Conservation (phyloP, 2,113 vertebrate species). For the Polypterus senegalus region DNA sequence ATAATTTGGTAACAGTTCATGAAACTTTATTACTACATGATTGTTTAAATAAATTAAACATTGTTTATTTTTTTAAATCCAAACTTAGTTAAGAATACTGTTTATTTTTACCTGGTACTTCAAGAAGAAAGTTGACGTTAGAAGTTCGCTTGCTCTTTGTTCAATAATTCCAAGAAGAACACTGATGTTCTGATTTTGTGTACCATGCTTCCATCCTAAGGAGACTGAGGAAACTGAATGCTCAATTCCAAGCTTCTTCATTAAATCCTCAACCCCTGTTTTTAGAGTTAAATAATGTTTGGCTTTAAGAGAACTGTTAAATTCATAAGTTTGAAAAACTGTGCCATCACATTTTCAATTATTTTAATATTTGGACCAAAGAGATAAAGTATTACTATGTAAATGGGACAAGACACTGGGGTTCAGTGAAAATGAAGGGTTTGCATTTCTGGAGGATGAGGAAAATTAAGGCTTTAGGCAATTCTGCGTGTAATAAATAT, state of each 20-base stretch:
- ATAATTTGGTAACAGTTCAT: too few relatives aligned
- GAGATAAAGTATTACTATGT: background rate
- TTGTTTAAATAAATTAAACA: too few relatives aligned
- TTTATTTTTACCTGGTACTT: slow-evolving; percentile 7
- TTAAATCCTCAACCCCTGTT: slow-evolving; percentile 11
- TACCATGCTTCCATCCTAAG: slow-evolving; percentile 8
- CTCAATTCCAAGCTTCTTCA: background rate
- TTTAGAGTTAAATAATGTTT: background rate
- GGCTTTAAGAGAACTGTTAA: too few relatives aligned
- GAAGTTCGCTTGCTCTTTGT: slow-evolving; percentile 12
- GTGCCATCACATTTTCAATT: too few relatives aligned
- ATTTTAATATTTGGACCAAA: too few relatives aligned
- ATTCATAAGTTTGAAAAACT: too few relatives aligned
- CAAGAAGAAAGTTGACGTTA: slow-evolving; percentile 9
- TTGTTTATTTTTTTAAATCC: too few relatives aligned
- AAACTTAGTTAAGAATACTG: background rate
- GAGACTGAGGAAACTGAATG: background rate
- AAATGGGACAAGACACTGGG: slow-evolving; percentile 1
- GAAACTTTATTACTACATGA: too few relatives aligned
- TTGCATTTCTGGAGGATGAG: too few relatives aligned
- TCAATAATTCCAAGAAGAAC: slow-evolving; percentile 7
- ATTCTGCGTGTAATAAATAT: too few relatives aligned
- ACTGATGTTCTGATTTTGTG: slow-evolving; percentile 1
- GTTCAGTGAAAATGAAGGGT: too few relatives aligned
- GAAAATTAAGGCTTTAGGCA: too few relatives aligned